Evolutionary conservation across 2,797 vertebrate species (phyloP).

Genomic region (Karalla daura): DNA sequence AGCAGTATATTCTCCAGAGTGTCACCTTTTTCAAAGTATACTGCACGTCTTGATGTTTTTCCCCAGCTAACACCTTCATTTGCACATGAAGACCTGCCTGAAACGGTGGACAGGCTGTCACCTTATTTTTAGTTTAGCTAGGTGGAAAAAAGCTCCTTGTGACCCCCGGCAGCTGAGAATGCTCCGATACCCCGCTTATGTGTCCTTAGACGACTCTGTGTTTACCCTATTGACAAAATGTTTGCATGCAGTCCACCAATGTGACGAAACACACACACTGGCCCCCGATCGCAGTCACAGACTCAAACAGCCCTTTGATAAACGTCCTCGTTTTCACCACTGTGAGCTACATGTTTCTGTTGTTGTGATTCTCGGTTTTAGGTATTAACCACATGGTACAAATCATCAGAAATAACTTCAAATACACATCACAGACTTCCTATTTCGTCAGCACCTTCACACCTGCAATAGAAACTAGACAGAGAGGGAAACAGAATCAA

Average conservation of each 20-base stretch:
- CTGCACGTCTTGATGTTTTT: no score
- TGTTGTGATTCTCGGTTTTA: no score
- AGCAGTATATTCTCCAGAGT: no score
- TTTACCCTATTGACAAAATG: conserved; percentile 8
- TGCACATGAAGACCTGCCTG: not conserved
- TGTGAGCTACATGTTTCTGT: not conserved
- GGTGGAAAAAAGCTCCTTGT: not conserved
- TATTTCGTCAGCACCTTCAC: not conserved
- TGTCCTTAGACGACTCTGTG: conserved; percentile 2
- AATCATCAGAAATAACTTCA: not conserved
- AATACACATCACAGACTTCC: conserved; percentile 1
- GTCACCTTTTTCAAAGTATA: not conserved
- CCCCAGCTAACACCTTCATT: not conserved
- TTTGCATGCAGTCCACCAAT: conserved; percentile 14
- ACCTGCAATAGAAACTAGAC: not conserved
- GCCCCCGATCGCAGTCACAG: not conserved
- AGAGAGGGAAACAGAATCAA: not conserved
- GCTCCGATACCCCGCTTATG: not conserved
- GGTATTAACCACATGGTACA: no score
- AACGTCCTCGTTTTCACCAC: no score
- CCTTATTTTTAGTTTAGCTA: not conserved
- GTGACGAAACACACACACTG: not conserved
- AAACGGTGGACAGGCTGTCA: not conserved
- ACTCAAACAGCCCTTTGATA: not conserved
- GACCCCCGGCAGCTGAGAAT: conserved; percentile 14